These are phyloP conservation scores for Paramuricea clavata DNA, from an alignment of 92 coral and sea anemone genomes.

Conservation along the genomic window DNA sequence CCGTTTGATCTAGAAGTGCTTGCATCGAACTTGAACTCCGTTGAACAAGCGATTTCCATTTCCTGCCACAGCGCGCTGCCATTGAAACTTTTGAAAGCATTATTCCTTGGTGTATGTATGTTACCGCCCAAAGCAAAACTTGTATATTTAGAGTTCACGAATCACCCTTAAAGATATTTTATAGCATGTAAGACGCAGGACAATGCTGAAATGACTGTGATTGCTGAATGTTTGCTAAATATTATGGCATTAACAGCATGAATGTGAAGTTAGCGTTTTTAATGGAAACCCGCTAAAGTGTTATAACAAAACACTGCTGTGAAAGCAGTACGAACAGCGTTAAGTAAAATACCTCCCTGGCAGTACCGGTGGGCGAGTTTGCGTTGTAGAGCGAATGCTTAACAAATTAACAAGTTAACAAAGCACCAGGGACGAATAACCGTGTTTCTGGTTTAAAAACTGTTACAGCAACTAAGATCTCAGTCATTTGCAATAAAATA, in stretches of 20 bases:
- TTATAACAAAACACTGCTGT: conserved; percentile 38
- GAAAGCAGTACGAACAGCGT: conserved; percentile 10
- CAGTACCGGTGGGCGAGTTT: neutral
- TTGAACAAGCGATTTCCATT: neutral
- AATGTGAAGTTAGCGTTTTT: neutral
- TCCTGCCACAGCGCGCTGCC: neutral
- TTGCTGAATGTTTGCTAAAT: neutral
- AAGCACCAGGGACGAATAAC: neutral
- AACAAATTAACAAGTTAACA: neutral
- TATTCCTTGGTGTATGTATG: neutral
- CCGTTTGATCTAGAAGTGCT: neutral
- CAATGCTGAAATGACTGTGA: neutral
- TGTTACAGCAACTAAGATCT: neutral
- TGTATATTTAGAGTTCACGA: neutral
- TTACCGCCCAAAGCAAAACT: neutral
- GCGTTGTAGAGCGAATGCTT: neutral
- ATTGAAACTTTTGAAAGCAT: neutral
- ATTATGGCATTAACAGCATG: conserved; percentile 26
- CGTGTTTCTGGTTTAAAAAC: neutral
- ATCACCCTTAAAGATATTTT: neutral
- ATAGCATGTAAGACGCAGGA: neutral
- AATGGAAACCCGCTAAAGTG: neutral
- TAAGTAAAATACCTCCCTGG: conserved; percentile 8
- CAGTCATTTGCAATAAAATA: neutral
- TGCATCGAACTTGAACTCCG: neutral